These are phyloP conservation scores for Epinephelus moara DNA, from an alignment of 2,113 vertebrate genomes.

Conservation along the genomic window DNA sequence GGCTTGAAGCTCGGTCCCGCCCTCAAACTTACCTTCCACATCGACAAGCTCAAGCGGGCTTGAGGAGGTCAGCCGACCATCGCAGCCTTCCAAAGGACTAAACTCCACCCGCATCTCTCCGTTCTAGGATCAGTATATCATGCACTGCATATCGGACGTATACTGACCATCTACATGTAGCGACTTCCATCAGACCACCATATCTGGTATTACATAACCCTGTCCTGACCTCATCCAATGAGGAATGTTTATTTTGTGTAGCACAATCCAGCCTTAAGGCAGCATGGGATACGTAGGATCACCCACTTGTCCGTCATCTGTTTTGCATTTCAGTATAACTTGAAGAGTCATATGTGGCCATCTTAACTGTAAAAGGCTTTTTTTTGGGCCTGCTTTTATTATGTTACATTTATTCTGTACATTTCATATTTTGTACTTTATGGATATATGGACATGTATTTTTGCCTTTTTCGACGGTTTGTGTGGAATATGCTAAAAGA, in stretches of 20 bases:
- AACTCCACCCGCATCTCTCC: slow-evolving; percentile 35
- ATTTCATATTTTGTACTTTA: slow-evolving; percentile 76
- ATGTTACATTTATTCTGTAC: slow-evolving; percentile 74
- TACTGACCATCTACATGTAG: slow-evolving; percentile 67
- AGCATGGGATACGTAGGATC: slow-evolving; percentile 70
- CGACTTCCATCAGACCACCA: slow-evolving; percentile 54
- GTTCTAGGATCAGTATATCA: slow-evolving; percentile 63
- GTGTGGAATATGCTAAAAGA: slow-evolving; percentile 51
- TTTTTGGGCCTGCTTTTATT: slow-evolving; percentile 70
- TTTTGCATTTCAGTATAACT: slow-evolving; percentile 73
- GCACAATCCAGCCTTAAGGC: slow-evolving; percentile 76
- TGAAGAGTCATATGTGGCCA: slow-evolving; percentile 62
- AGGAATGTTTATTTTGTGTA: slow-evolving; percentile 77
- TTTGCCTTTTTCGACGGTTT: slow-evolving; percentile 60
- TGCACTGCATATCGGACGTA: slow-evolving; percentile 67
- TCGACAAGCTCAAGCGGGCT: slow-evolving; percentile 95
- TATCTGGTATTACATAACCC: slow-evolving; percentile 45
- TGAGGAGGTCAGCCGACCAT: slow-evolving; percentile 80
- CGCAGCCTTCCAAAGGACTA: slow-evolving; percentile 62
- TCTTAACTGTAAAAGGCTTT: slow-evolving; percentile 67
- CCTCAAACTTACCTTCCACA: slow-evolving; percentile 97
- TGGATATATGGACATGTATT: slow-evolving; percentile 70
- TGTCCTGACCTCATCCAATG: slow-evolving; percentile 65
- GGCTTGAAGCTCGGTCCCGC: slow-evolving; percentile 97
- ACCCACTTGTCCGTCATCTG: slow-evolving; percentile 39